These are phyloP conservation scores for Phalacrocorax aristotelis DNA, from an alignment of 2,113 vertebrate species.

Conservation along the genomic window DNA sequence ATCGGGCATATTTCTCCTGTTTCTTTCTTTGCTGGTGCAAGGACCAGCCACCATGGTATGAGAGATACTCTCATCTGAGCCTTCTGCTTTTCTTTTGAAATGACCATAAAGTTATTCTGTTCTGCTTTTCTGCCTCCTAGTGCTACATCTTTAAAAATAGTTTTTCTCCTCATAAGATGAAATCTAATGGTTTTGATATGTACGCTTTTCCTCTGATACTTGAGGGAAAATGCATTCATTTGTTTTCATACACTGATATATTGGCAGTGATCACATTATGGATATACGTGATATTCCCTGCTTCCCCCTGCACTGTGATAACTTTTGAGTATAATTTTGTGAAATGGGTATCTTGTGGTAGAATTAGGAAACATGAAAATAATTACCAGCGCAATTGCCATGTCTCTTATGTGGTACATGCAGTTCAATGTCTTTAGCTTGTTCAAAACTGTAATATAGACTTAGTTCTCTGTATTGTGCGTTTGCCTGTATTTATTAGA, in stretches of 20 bases:
- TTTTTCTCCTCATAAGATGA: neutral
- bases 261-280: neutral
- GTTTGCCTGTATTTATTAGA: neutral
- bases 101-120: neutral
- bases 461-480: neutral
- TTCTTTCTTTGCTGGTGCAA: neutral
- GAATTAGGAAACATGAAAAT: slow-evolving; percentile 21
- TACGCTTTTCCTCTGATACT: neutral
- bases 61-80: neutral
- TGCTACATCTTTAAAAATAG: neutral
- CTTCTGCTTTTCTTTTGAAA: neutral
- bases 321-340: slow-evolving; percentile 4
- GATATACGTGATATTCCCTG: neutral
- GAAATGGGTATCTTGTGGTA: neutral
- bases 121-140: neutral
- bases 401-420: neutral
- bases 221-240: slow-evolving; percentile 13
- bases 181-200: neutral
- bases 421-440: neutral
- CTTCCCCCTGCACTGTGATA: neutral
- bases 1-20: neutral
- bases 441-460: neutral
- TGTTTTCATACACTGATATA: slow-evolving; percentile 14
- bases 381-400: neutral
- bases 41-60: neutral